phyloP scores from a whole-genome alignment of 2,113 vertebrate species.

The Planiliza haematocheilus region DNA sequence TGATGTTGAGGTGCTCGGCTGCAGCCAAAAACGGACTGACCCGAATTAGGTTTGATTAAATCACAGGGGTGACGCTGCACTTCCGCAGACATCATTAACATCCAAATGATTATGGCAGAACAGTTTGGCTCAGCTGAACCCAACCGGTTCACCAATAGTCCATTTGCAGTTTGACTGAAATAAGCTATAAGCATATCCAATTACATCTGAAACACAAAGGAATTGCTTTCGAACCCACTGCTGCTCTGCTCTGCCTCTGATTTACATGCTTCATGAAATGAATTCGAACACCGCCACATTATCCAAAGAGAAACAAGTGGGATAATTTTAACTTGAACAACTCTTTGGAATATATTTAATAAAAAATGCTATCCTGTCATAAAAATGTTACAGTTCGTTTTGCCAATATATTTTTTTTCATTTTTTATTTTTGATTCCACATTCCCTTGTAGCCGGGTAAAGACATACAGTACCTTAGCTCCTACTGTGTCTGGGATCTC shows the following conservation, averaged over 20 bases:
- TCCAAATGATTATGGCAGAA: constrained; percentile 70
- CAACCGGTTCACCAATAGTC: constrained; percentile 18
- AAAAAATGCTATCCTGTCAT: constrained; percentile 31
- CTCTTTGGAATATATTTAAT: constrained; percentile 19
- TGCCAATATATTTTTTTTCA: constrained; percentile 14
- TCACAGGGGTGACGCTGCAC: constrained; percentile 71
- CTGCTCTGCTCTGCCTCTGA: constrained; percentile 9
- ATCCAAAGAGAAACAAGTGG: background rate
- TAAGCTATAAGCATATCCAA: constrained; percentile 20
- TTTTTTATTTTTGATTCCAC: constrained; percentile 47
- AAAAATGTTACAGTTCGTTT: constrained; percentile 40
- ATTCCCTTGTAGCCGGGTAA: constrained; percentile 62
- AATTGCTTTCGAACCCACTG: constrained; percentile 5
- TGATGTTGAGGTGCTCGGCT: constrained; percentile 76
- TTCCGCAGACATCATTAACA: constrained; percentile 76
- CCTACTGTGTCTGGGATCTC: constrained; percentile 64
- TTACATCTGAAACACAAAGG: constrained; percentile 26
- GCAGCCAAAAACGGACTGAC: constrained; percentile 76
- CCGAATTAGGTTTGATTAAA: constrained; percentile 82
- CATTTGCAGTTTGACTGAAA: constrained; percentile 51
- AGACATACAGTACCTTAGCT: constrained; percentile 56
- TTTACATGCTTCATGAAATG: constrained; percentile 28
- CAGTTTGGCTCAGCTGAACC: constrained; percentile 54
- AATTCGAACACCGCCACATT: background rate
- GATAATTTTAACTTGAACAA: constrained; percentile 21